Base-by-base conservation (phyloP, 37 sponge, comb jelly and placozoan genomes). In the Eunapius fragilis region DNA sequence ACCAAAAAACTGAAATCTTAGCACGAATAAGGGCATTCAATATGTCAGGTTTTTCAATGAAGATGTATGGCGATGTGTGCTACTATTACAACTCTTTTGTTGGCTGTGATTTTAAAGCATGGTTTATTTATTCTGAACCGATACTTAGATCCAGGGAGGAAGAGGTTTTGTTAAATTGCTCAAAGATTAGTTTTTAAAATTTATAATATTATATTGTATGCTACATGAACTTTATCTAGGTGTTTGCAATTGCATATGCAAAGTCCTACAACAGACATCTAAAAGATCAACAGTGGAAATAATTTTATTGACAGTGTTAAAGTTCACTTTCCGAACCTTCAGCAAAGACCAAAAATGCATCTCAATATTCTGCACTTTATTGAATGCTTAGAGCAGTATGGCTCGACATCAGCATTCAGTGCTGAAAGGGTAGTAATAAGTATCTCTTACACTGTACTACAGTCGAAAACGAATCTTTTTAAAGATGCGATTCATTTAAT, bases 91-190 rank as follows among this genome's bases (percentile, higher is more conserved):
- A 81, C 3, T 87, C 88, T 25, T 87, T 67, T 48, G 82, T 81
- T 28, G 88, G 88, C 2, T n/a, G 88, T 17, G 82, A 87, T 27
- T 87, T 76, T 47, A 87, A 87, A 49, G 68, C 70, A 23, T 81
- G 58, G 67, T 72, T 74, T 6, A 4, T 87, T 87, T 31, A 67
- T 87, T 75, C 17, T 87, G 10, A 30, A 69, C 19, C 76, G 69
- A 30, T 81, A 87, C 45, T 25, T 87, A 25, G 32, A 69, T 26
- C 13, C 32, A 58, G 7, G 17, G 19, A 58, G 14, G 58, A 58
- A 58, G 14, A 19, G 17, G 22, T n/a, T n/a, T n/a, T n/a, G n/a
- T n/a, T n/a, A n/a, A n/a, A 58, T 58, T 58, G 14, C 14, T 58
- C 58, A 58, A 58, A 58, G 58, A 9, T 58, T 17, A 58, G 58